Evolutionary conservation across 2,113 vertebrate species (phyloP).

Genomic region (Antechinus flavipes): DNA sequence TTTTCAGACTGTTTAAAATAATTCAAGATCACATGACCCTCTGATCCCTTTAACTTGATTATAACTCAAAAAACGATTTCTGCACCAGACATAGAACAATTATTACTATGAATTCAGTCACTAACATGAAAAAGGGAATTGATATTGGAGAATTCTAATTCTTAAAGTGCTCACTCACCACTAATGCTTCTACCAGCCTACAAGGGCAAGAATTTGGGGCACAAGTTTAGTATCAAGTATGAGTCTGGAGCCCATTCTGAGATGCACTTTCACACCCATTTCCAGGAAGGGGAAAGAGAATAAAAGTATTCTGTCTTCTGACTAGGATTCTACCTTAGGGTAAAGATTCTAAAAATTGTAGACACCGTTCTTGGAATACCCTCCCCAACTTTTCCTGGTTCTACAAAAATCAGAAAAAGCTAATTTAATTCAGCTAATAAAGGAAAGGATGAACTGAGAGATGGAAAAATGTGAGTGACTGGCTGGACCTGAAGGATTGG

Average conservation of each 20-base stretch:
- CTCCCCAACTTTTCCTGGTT: not conserved
- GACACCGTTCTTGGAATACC: not conserved
- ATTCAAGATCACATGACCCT: not conserved
- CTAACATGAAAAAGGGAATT: not conserved
- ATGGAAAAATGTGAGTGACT: not conserved
- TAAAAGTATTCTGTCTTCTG: not conserved
- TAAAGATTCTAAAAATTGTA: not conserved
- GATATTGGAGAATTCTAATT: not conserved
- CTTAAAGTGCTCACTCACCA: not conserved
- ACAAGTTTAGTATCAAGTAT: not conserved
- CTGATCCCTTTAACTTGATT: not conserved
- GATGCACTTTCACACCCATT: not conserved
- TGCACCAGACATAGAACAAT: not conserved
- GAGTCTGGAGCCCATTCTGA: not conserved
- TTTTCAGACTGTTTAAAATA: constrained; percentile 22
- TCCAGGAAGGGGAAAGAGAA: not conserved
- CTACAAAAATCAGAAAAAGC: not conserved
- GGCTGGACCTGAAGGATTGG: not conserved
- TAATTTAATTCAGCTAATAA: not conserved
- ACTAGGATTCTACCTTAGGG: not conserved
- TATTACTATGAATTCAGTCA: not conserved
- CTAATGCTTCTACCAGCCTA: not conserved
- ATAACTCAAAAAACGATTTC: not conserved
- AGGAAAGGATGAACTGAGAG: not conserved
- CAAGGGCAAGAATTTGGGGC: not conserved